A percentile compares a stretch with the other conserved stretches of the same genome.
Evolutionary conservation across 2,797 vertebrate species (phyloP).

Genomic region (Odontamblyopus lacepedii): DNA sequence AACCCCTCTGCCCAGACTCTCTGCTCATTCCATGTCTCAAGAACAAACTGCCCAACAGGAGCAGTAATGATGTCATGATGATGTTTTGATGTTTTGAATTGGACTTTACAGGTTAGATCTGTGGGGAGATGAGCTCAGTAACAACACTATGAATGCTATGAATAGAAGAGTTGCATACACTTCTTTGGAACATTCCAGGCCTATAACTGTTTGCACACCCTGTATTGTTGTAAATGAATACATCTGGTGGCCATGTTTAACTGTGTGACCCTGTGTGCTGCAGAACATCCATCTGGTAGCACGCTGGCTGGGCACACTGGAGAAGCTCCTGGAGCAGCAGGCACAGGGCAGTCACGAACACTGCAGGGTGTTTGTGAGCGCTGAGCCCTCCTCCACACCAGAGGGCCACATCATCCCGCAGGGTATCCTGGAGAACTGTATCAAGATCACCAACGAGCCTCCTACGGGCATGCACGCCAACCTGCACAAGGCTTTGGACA

Average conservation of each 20-base stretch:
- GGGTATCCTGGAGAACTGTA: slow-evolving; percentile 92
- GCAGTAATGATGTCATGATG: too few relatives aligned
- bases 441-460: slow-evolving; percentile 94
- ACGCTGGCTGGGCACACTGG: slow-evolving; percentile 88
- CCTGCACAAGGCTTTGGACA: slow-evolving; percentile 94
- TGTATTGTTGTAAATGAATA: not conserved
- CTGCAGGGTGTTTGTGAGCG: slow-evolving; percentile 91
- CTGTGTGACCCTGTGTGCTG: not conserved
- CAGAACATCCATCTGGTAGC: slow-evolving; percentile 95
- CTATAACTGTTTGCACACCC: too few relatives aligned
- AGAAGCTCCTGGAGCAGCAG: slow-evolving; percentile 89
- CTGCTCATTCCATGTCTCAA: too few relatives aligned
- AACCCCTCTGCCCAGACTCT: too few relatives aligned
- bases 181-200: too few relatives aligned
- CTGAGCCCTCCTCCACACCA: slow-evolving; percentile 84
- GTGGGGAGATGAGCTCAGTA: too few relatives aligned
- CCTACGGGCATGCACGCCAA: slow-evolving; percentile 90
- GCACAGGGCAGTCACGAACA: slow-evolving; percentile 78
- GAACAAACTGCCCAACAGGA: too few relatives aligned
- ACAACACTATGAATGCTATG: too few relatives aligned
- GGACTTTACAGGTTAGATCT: too few relatives aligned
- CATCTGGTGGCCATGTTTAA: too few relatives aligned
- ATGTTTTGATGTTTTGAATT: too few relatives aligned
- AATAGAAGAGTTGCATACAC: too few relatives aligned
- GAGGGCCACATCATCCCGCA: slow-evolving; percentile 91